A percentile compares a stretch with the other conserved stretches of the same genome.
These are phyloP conservation scores for Pantherophis vulpinus DNA, from an alignment of 2,797 vertebrate species.

Conservation along the genomic window DNA sequence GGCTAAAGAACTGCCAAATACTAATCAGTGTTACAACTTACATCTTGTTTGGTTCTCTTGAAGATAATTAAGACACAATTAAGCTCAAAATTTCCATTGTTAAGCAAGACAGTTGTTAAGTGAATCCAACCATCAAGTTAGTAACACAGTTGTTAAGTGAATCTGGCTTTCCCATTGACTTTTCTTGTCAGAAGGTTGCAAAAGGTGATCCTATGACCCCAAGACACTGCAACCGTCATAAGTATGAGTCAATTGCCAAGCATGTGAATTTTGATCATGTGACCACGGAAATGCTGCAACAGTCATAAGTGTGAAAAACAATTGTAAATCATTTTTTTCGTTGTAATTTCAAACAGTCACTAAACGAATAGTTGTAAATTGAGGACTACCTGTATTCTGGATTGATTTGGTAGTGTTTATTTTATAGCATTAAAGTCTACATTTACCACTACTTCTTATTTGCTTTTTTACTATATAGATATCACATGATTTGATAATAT, in stretches of 20 bases:
- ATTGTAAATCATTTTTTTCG: background rate
- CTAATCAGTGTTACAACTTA: conserved; percentile 4
- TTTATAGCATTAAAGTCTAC: background rate
- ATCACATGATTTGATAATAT: background rate
- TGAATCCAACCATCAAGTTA: background rate
- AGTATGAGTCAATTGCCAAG: background rate
- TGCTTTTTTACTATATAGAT: background rate
- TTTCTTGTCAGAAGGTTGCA: background rate
- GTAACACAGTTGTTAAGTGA: background rate
- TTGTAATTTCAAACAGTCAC: background rate
- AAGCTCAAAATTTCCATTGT: background rate
- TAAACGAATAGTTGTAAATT: background rate
- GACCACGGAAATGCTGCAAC: background rate
- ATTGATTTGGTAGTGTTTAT: background rate
- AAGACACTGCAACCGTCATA: background rate
- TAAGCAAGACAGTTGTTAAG: background rate
- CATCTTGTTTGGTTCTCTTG: background rate
- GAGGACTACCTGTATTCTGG: background rate
- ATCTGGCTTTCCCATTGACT: background rate
- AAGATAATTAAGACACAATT: background rate
- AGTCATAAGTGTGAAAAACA: background rate
- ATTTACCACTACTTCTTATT: background rate
- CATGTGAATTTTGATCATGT: background rate
- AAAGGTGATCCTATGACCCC: background rate
- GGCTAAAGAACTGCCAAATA: background rate